These are phyloP conservation scores for Cosmia trapezina DNA, from an alignment of 2,888 invertebrate species.

Conservation along the genomic window DNA sequence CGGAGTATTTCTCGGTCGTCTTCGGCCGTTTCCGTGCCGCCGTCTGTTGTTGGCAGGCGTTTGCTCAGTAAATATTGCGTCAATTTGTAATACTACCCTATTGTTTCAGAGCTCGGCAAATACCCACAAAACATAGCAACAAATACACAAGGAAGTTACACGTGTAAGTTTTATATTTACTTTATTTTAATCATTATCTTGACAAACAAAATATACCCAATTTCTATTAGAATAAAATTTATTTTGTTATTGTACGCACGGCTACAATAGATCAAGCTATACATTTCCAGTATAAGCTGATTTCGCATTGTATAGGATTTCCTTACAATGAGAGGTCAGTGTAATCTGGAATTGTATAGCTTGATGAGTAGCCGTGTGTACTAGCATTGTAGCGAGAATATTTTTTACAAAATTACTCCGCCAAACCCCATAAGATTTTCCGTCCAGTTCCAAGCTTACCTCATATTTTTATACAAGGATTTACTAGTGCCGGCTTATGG, in stretches of 20 bases:
- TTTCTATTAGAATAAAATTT: too few species aligned
- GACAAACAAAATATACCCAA: too few species aligned
- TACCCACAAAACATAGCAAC: constrained; percentile 95
- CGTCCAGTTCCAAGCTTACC: constrained; percentile 37
- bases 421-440: constrained; percentile 15
- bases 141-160: constrained; percentile 96
- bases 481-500: constrained; percentile 32
- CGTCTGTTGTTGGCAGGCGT: background rate
- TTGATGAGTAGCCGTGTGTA: too few species aligned
- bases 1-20: background rate
- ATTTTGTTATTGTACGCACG: too few species aligned
- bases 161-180: constrained; percentile 91
- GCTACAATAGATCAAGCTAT: too few species aligned
- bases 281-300: too few species aligned
- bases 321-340: too few species aligned
- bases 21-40: background rate
- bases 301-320: too few species aligned
- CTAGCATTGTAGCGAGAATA: too few species aligned
- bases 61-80: background rate
- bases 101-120: constrained; percentile 94
- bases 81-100: background rate
- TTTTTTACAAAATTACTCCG: too few species aligned
- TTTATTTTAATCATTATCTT: background rate
- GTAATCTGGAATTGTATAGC: too few species aligned
- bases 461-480: constrained; percentile 38